phyloP scores from a whole-genome alignment of 2,888 invertebrate species.

The Clepsis dumicolana region DNA sequence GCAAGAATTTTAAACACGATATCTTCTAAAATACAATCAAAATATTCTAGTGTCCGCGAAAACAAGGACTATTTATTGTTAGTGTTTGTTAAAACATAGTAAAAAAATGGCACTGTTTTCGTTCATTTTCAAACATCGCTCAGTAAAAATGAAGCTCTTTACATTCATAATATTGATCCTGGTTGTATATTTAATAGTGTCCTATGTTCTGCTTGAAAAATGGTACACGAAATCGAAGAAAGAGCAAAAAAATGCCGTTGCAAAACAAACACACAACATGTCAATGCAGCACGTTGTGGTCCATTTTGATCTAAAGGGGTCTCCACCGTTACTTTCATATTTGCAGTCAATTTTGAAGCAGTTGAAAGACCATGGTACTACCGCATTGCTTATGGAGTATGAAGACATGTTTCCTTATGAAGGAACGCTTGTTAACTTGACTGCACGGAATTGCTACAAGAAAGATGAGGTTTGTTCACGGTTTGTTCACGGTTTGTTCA shows the following conservation, averaged over 20 bases:
- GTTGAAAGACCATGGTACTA: constrained; percentile 89
- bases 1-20: too few species aligned
- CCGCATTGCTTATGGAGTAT: constrained; percentile 93
- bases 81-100: not conserved
- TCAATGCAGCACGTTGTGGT: constrained; percentile 87
- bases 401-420: constrained; percentile 95
- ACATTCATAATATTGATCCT: not conserved
- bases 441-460: constrained; percentile 88
- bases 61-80: not conserved
- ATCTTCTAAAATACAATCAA: constrained; percentile 3
- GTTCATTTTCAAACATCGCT: not conserved
- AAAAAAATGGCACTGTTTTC: not conserved
- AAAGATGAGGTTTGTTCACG: constrained; percentile 66
- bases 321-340: constrained; percentile 90
- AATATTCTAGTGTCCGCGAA: not conserved
- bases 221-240: not conserved
- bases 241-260: not conserved
- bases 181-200: not conserved
- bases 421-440: constrained; percentile 85
- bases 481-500: not conserved
- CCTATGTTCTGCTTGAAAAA: not conserved
- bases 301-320: constrained; percentile 94
- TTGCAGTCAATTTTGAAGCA: constrained; percentile 87
- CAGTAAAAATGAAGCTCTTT: not conserved
- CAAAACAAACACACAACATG: not conserved